Evolutionary conservation across 2,113 vertebrate species (phyloP), one percentile per base, ranked within the genome.

Genomic region (Anarrhichthys ocellatus): DNA sequence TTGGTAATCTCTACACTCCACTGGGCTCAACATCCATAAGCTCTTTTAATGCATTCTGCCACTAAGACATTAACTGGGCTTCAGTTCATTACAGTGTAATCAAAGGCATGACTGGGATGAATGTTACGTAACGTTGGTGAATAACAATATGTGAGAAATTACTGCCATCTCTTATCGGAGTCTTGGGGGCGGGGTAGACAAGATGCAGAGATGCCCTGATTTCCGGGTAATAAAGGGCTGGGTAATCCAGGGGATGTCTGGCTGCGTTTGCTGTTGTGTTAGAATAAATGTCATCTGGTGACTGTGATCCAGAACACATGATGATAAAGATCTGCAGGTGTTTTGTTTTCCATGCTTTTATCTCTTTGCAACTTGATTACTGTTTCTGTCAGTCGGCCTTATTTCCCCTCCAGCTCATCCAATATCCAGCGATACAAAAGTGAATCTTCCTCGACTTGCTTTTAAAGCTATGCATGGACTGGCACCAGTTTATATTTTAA

Each of bases 41-140:
- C 76, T 74, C 9, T 40, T 83, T 85, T 82, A 80, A 87, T 85
- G 76, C 29, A 82, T 36, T 1, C 61, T 48, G 61, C 73, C 44
- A 42, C 52, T 46, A 73, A 78, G 63, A 75, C 68, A 77, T 61
- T 1, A 40, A 7, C 38, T 32, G 34, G 63, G 77, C 67, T 81
- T 71, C 38, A 69, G 64, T 83, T 90, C 82, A 89, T 91, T 80
- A 79, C 62, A 48, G 46, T 67, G 17, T 42, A 87, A 87, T 88
- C 76, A 83, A 75, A 90, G 59, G 78, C 76, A 59, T 32, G 70
- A 73, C 76, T 81, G 66, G 38, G 68, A 88, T 65, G 75, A 78
- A 59, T 10, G 67, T 92, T 92, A 76, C 22, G 24, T 84, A 92
- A 91, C 0, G 11, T 34, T 73, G 64, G 36, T 80, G 74, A 88